phyloP scores from a whole-genome alignment of 2,113 vertebrate genomes.

The Rhea pennata region DNA sequence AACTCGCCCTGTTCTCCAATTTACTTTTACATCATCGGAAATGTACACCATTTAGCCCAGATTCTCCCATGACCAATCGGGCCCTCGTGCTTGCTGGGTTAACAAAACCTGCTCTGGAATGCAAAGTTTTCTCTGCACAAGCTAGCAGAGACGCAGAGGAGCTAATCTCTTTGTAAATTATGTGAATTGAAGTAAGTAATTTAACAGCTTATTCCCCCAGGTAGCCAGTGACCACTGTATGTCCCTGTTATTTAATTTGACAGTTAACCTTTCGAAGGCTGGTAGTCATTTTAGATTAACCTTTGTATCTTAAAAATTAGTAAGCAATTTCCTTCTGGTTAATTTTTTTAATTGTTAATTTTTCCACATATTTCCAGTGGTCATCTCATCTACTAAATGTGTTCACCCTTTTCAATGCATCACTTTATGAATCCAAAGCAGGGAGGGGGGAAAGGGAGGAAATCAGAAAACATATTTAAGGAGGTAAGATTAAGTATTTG shows the following conservation, averaged over 20 bases:
- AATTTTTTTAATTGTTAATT: conserved; percentile 37
- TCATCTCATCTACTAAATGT: neutral
- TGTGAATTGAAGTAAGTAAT: conserved; percentile 67
- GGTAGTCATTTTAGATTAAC: conserved; percentile 55
- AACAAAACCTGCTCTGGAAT: conserved; percentile 63
- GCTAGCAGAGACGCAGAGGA: conserved; percentile 64
- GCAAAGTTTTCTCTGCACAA: conserved; percentile 64
- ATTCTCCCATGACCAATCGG: conserved; percentile 72
- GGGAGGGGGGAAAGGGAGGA: neutral
- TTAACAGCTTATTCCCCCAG: conserved; percentile 67
- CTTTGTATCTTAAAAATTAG: conserved; percentile 51
- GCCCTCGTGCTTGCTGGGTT: conserved; percentile 26
- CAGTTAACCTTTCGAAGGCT: conserved; percentile 53
- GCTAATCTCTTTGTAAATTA: conserved; percentile 77
- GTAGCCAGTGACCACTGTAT: conserved; percentile 54
- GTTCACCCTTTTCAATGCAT: neutral
- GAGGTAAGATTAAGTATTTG: conserved; percentile 64
- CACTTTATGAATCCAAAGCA: neutral
- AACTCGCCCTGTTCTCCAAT: conserved; percentile 74
- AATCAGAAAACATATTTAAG: conserved; percentile 45
- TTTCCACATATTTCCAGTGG: neutral
- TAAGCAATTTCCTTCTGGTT: conserved; percentile 44
- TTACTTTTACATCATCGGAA: conserved; percentile 82
- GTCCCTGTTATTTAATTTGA: conserved; percentile 44
- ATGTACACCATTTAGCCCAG: conserved; percentile 62